A percentile compares a stretch with the other conserved stretches of the same genome.
phyloP scores from a whole-genome alignment of 2,888 invertebrate species.

The Acrobeloides nanus region DNA sequence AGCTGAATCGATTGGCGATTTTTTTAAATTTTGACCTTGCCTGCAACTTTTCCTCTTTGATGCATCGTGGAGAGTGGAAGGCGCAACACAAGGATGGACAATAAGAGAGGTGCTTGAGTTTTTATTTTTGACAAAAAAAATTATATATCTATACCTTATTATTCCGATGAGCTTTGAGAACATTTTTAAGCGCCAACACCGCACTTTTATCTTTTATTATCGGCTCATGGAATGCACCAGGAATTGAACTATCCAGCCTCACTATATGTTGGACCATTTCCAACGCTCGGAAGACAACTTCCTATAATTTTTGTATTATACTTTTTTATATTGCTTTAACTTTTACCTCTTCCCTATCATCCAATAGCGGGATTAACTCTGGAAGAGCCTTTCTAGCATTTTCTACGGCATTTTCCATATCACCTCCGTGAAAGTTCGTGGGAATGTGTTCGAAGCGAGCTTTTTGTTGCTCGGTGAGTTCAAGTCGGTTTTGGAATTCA shows the following conservation, averaged over 20 bases:
- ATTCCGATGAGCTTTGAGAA: constrained; percentile 17
- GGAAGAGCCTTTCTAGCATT: constrained; percentile 32
- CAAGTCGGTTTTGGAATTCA: constrained; percentile 5
- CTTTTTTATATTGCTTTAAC: no score
- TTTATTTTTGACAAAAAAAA: no score
- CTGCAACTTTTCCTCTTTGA: no score
- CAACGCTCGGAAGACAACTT: constrained; percentile 36
- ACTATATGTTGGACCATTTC: constrained; percentile 40
- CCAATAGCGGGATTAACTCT: constrained; percentile 39
- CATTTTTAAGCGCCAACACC: constrained; percentile 17
- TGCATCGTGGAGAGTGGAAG: no score
- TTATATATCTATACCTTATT: no score
- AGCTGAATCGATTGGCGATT: no score
- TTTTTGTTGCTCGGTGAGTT: background rate
- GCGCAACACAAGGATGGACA: no score
- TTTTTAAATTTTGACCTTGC: no score
- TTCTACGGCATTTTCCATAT: constrained; percentile 15
- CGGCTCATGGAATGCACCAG: constrained; percentile 20
- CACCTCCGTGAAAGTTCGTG: background rate
- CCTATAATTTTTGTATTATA: constrained; percentile 16
- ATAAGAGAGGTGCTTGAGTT: no score
- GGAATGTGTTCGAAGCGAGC: background rate
- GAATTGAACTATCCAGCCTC: constrained; percentile 29
- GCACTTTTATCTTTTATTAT: constrained; percentile 18
- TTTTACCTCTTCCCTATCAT: constrained; percentile 37